A percentile compares a stretch with the other conserved stretches of the same genome.
phyloP scores from a whole-genome alignment of 2,113 vertebrate genomes.

The Peucedramus taeniatus region DNA sequence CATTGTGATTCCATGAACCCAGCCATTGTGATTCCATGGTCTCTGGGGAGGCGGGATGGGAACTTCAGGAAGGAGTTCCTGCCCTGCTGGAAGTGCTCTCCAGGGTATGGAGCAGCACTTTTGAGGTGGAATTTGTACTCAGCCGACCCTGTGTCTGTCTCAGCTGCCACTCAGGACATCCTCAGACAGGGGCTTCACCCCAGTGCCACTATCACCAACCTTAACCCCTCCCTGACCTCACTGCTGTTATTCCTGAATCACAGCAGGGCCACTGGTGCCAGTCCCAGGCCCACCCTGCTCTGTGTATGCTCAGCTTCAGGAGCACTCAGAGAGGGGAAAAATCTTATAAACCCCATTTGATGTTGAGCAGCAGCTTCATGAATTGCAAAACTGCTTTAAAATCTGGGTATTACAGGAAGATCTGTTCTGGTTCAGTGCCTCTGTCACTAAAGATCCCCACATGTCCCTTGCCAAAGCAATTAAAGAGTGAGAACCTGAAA shows the following conservation, averaged over 20 bases:
- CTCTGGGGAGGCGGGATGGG: background rate
- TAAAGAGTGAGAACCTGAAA: background rate
- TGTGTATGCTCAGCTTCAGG: background rate
- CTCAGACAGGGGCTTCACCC: background rate
- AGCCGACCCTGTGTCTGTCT: background rate
- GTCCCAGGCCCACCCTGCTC: background rate
- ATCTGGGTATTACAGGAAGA: constrained; percentile 12
- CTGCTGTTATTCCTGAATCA: background rate
- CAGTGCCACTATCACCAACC: background rate
- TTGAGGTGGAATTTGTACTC: too few relatives aligned
- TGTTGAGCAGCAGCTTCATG: constrained; percentile 2
- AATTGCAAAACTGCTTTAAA: constrained; percentile 31
- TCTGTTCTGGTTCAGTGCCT: background rate
- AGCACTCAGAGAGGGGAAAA: background rate
- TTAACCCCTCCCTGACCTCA: background rate
- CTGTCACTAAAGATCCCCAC: background rate
- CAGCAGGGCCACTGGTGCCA: background rate
- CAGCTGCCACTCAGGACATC: background rate
- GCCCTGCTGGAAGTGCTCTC: background rate
- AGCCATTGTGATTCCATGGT: background rate
- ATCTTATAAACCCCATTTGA: background rate
- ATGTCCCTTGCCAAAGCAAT: background rate
- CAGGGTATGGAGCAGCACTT: background rate
- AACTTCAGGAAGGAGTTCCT: background rate
- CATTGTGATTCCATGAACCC: background rate